A percentile compares a stretch with the other conserved stretches of the same genome.
Evolutionary conservation across 1,140 invertebrate species (phyloP).

Genomic region (Mycetomoellerius zeteki): DNA sequence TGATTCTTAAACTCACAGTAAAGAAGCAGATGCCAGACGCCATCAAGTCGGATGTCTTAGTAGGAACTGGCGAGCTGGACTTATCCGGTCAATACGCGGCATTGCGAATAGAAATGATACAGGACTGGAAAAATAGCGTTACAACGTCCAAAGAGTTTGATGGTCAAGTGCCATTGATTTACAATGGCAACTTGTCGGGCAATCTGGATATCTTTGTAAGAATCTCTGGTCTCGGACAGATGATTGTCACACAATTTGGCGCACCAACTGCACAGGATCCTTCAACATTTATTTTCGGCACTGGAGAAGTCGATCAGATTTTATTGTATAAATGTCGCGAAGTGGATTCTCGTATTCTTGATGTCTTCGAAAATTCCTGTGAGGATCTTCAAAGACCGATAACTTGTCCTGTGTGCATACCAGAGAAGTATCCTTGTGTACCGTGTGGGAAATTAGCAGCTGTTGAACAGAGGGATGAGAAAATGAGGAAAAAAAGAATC

Average conservation of each 20-base stretch:
- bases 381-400: not conserved
- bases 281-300: slow-evolving; percentile 76
- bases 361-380: slow-evolving; percentile 24
- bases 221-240: slow-evolving; percentile 80
- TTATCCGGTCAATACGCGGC: slow-evolving; percentile 79
- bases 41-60: slow-evolving; percentile 76
- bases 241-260: slow-evolving; percentile 82
- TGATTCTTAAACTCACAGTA: slow-evolving; percentile 76
- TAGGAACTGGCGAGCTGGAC: slow-evolving; percentile 80
- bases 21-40: slow-evolving; percentile 79
- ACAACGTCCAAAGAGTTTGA: slow-evolving; percentile 78
- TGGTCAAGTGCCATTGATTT: slow-evolving; percentile 75
- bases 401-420: slow-evolving; percentile 64
- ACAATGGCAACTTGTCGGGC: slow-evolving; percentile 68
- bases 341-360: slow-evolving; percentile 46
- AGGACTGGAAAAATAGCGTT: slow-evolving; percentile 72
- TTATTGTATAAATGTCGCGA: slow-evolving; percentile 76
- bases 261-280: not conserved
- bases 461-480: not conserved
- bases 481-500: not conserved
- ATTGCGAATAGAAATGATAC: slow-evolving; percentile 79
- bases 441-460: slow-evolving; percentile 64
- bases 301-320: slow-evolving; percentile 59
- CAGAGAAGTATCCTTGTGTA: slow-evolving; percentile 64
- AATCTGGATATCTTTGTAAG: slow-evolving; percentile 74